A percentile compares a stretch with the other conserved stretches of the same genome.
phyloP scores from a whole-genome alignment of 2,888 invertebrate species.

The Notodonta ziczac region DNA sequence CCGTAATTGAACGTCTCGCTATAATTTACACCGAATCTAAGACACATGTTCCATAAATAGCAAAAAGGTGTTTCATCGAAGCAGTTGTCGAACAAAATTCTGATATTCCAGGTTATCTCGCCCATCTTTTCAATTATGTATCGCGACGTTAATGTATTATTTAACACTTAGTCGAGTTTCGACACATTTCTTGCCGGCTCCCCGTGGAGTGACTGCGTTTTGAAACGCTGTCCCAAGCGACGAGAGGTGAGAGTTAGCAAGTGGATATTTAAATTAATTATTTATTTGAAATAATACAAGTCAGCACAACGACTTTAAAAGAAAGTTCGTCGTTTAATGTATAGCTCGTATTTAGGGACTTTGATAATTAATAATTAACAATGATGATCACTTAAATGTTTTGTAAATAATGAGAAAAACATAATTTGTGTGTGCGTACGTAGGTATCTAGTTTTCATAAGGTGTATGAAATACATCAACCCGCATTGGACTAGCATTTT shows the following conservation, averaged over 20 bases:
- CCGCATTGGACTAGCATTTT: no score
- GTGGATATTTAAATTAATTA: neutral
- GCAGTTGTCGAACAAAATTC: constrained; percentile 37
- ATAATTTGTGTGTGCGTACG: no score
- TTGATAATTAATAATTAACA: no score
- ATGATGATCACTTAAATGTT: no score
- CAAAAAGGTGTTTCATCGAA: constrained; percentile 33
- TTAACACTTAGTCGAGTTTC: constrained; percentile 74
- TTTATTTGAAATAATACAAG: neutral
- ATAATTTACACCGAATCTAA: constrained; percentile 1
- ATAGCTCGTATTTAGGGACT: no score
- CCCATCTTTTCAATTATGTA: constrained; percentile 72
- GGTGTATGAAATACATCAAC: no score
- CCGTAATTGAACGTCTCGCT: neutral
- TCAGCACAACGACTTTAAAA: no score
- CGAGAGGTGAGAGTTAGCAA: constrained; percentile 9
- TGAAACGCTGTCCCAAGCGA: constrained; percentile 34
- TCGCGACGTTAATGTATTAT: constrained; percentile 77
- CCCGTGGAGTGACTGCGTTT: constrained; percentile 61
- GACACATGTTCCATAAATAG: constrained; percentile 18
- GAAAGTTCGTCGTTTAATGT: no score
- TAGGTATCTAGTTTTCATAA: no score
- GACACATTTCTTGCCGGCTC: constrained; percentile 70
- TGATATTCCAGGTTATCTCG: constrained; percentile 44
- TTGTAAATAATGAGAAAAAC: no score